Evolutionary conservation across 1,140 invertebrate species (phyloP), one percentile per base, ranked within the genome.

Genomic region (Zaprionus inermis): DNA sequence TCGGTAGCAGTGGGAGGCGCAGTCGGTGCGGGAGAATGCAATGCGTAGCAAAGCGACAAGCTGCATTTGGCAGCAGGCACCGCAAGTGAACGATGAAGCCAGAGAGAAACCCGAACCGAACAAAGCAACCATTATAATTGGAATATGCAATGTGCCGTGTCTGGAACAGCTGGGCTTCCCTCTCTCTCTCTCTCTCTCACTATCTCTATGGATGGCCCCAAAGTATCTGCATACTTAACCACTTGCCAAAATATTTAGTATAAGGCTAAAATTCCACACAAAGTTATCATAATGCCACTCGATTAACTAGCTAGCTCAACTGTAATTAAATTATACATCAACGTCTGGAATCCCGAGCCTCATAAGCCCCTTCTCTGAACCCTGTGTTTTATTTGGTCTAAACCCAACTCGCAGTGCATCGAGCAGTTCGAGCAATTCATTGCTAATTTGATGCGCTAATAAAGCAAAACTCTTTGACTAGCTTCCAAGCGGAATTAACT

Each of bases 31-130:
- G 20, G 18, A 20, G 18, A 46, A 46, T 46, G 9, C 41, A 12
- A 0, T 16, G 16, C 36, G n/a, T n/a, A n/a, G n/a, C n/a, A n/a
- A n/a, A n/a, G n/a, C n/a, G 44, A 3, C 44, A 12, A 12, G 18
- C 44, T 49, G 44, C 44, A 49, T 20, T 18, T 49, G 44, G 44
- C 44, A 49, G 44, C 18, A 22, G 18, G 44, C 44, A 49, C 2
- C 18, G 10, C 16, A 49, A 22, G 12, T 22, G 44, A 49, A 49
- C 18, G 18, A 46, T 18, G 41, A 46, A 38, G 10, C 38, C n/a
- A 16, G n/a, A 44, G n/a, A 44, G 16, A 11, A 2, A 24, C 22
- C 14, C 38, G 5, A 44, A 44, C n/a, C 18, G 3, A 22, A 2
- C 3, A 1, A 49, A 22, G 18, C 18, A 12, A 49, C 3, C 4